A percentile compares a stretch with the other conserved stretches of the same genome.
phyloP scores from a whole-genome alignment of 2,888 invertebrate species.

The Mimumesa dahlbomi region DNA sequence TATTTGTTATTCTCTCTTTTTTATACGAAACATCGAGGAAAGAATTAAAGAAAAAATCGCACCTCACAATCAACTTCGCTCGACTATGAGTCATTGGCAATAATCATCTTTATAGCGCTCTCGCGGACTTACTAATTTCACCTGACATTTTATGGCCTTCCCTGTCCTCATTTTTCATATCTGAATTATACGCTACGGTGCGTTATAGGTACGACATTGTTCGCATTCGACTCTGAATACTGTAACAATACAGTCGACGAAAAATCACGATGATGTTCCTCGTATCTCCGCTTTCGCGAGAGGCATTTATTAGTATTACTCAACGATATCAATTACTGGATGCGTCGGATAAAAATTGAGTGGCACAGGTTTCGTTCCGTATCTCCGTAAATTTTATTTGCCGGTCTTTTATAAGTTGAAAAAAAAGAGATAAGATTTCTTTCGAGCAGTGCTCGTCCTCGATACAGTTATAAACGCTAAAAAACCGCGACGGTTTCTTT shows the following conservation, averaged over 20 bases:
- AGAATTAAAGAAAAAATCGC: background rate
- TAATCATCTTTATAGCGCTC: conserved; percentile 35
- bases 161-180: conserved; percentile 32
- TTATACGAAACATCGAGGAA: background rate
- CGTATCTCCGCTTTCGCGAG: too few species aligned
- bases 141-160: conserved; percentile 30
- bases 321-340: too few species aligned
- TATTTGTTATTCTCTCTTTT: conserved; percentile 11
- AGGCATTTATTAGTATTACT: too few species aligned
- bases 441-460: conserved; percentile 10
- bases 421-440: conserved; percentile 26
- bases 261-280: too few species aligned
- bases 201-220: too few species aligned
- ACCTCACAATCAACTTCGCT: conserved; percentile 9
- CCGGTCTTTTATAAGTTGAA: too few species aligned
- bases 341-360: too few species aligned
- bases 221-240: too few species aligned
- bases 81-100: conserved; percentile 36
- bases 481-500: conserved; percentile 32
- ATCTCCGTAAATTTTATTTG: too few species aligned
- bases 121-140: conserved; percentile 39
- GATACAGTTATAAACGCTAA: conserved; percentile 28
- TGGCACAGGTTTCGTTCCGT: too few species aligned
- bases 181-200: conserved; percentile 4
- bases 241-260: too few species aligned